These are phyloP conservation scores for Atractosteus spatula DNA, from an alignment of 2,113 vertebrate species.

Conservation along the genomic window DNA sequence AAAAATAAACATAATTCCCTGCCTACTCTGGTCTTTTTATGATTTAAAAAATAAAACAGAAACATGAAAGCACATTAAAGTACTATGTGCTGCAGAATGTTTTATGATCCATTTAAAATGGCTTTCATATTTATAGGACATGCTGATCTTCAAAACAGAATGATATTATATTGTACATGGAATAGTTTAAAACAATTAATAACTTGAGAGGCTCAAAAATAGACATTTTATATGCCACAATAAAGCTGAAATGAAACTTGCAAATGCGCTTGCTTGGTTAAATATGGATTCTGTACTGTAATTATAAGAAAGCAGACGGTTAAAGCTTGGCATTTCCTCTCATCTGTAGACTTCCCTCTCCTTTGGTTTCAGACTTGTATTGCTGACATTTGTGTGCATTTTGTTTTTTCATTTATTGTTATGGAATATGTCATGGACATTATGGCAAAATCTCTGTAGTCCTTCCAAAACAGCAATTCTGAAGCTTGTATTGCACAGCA, in stretches of 20 bases:
- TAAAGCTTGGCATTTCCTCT: constrained; percentile 1
- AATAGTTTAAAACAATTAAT: constrained; percentile 19
- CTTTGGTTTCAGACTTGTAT: not conserved
- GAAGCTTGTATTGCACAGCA: no score
- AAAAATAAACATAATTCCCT: not conserved
- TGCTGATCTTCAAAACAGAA: constrained; percentile 5
- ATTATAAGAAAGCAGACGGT: constrained; percentile 17
- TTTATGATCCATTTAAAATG: constrained; percentile 7
- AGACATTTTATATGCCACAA: constrained; percentile 23
- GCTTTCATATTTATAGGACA: constrained; percentile 7
- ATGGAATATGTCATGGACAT: no score
- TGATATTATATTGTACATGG: constrained; percentile 2
- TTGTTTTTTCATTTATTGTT: no score
- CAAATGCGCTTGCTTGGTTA: constrained; percentile 5
- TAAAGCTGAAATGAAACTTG: constrained; percentile 11
- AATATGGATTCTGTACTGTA: constrained; percentile 9
- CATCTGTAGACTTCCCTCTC: not conserved
- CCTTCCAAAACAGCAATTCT: no score
- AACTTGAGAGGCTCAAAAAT: constrained; percentile 18
- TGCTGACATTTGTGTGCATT: not conserved
- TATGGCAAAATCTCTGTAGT: no score
- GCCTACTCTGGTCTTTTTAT: not conserved
- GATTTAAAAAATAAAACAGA: constrained; percentile 12
- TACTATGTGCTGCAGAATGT: not conserved
- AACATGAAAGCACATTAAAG: not conserved